Conservation (phyloP, 1,140 invertebrate species). For the Formica exsecta region DNA sequence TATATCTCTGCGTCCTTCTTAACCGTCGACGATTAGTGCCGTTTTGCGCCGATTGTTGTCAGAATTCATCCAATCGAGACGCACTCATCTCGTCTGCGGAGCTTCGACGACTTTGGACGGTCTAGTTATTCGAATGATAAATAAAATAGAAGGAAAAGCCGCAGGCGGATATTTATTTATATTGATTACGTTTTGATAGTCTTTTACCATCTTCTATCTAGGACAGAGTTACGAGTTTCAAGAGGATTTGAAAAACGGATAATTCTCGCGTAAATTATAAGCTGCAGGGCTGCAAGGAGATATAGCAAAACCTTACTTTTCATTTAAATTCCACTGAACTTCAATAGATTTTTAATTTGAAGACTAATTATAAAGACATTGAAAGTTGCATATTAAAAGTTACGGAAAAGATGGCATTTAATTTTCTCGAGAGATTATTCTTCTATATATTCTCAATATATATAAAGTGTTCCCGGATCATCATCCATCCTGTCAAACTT, state of each 20-base stretch:
- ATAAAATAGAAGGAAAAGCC: constrained; percentile 17
- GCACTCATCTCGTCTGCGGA: constrained; percentile 28
- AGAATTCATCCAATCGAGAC: constrained; percentile 42
- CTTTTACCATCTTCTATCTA: background rate
- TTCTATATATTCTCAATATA: too few species aligned
- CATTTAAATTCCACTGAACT: background rate
- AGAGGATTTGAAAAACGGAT: constrained; percentile 26
- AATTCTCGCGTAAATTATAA: constrained; percentile 49
- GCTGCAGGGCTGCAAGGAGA: background rate
- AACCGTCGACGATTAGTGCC: constrained; percentile 41
- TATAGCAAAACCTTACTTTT: constrained; percentile 36
- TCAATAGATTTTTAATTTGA: constrained; percentile 25
- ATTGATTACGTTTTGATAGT: background rate
- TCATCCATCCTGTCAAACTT: background rate
- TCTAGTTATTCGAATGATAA: constrained; percentile 48
- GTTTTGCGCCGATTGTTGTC: constrained; percentile 32
- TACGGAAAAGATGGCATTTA: background rate
- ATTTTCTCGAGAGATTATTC: background rate
- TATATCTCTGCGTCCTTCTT: constrained; percentile 21
- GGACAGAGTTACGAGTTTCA: background rate
- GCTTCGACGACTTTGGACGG: background rate
- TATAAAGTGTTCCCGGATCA: background rate
- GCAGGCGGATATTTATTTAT: constrained; percentile 8
- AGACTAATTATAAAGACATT: constrained; percentile 24
- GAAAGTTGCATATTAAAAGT: background rate